A percentile compares a stretch with the other conserved stretches of the same genome.
phyloP scores from a whole-genome alignment of 2,888 invertebrate species.

The Maniola hyperantus region DNA sequence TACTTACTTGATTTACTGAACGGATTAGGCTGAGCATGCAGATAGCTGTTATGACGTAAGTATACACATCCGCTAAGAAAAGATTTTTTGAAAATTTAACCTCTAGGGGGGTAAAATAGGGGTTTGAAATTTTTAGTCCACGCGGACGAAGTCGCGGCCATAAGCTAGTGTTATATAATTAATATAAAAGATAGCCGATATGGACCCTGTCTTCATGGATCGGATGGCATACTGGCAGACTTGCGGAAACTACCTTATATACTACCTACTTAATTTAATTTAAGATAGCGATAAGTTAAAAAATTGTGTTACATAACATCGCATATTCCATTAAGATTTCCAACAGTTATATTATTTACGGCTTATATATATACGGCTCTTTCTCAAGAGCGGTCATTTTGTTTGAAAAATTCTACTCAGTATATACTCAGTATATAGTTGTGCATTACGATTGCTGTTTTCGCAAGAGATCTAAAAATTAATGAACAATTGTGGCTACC shows the following conservation, averaged over 20 bases:
- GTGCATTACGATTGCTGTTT: not conserved
- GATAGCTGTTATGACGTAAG: no score
- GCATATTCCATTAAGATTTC: not conserved
- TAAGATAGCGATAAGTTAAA: not conserved
- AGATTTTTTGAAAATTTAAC: no score
- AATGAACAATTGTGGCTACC: not conserved
- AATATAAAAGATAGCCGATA: no score
- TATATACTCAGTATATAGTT: not conserved
- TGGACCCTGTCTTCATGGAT: not conserved
- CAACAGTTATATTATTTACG: not conserved
- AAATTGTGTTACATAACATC: not conserved
- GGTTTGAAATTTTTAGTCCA: no score
- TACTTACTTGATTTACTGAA: no score
- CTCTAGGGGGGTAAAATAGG: no score
- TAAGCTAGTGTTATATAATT: no score
- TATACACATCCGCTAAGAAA: no score
- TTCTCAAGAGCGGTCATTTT: not conserved
- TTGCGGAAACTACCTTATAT: not conserved
- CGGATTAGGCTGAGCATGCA: no score
- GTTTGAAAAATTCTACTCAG: not conserved
- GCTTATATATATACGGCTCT: slow-evolving; percentile 2
- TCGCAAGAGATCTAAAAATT: not conserved
- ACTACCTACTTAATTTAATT: not conserved
- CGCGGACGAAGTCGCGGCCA: no score
- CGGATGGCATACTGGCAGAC: not conserved